A percentile compares a stretch with the other conserved stretches of the same genome.
phyloP scores from a whole-genome alignment of 2,888 invertebrate species.

The Chloroclystis v-ata region DNA sequence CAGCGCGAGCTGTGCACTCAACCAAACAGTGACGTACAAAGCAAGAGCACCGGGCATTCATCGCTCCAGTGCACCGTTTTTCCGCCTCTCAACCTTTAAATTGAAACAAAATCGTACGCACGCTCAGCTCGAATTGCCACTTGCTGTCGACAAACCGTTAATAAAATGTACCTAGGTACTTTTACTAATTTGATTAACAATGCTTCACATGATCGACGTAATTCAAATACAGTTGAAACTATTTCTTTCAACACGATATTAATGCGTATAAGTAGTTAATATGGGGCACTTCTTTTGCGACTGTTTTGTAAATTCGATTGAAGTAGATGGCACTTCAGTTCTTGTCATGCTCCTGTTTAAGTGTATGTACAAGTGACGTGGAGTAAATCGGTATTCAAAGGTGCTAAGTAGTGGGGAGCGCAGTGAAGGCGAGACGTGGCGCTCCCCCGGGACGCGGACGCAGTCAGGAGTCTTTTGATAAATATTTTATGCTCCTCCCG shows the following conservation, averaged over 20 bases:
- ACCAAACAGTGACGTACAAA: conserved; percentile 58
- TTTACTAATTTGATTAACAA: background rate
- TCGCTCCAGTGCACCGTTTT: conserved; percentile 58
- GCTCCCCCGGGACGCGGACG: conserved; percentile 50
- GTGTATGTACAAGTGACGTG: conserved; percentile 34
- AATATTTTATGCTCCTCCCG: conserved; percentile 71
- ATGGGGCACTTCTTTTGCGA: conserved; percentile 4
- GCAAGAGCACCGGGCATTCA: conserved; percentile 55
- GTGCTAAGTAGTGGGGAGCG: conserved; percentile 60
- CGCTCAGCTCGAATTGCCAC: conserved; percentile 37
- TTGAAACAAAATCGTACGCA: conserved; percentile 61
- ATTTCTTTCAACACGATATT: no score
- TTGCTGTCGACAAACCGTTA: conserved; percentile 10
- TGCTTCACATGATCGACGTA: background rate
- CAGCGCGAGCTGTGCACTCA: conserved; percentile 46
- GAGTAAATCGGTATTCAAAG: conserved; percentile 50
- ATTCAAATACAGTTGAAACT: conserved; percentile 2
- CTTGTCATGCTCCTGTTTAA: conserved; percentile 18
- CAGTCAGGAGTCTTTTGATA: conserved; percentile 71
- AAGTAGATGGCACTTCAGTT: conserved; percentile 17
- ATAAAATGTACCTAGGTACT: conserved; percentile 4
- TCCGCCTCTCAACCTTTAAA: conserved; percentile 62
- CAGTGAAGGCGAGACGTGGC: conserved; percentile 36
- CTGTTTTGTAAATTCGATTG: conserved; percentile 17
- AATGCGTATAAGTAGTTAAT: background rate